Conservation (phyloP, 1,140 invertebrate species). For the Cydia amplana region DNA sequence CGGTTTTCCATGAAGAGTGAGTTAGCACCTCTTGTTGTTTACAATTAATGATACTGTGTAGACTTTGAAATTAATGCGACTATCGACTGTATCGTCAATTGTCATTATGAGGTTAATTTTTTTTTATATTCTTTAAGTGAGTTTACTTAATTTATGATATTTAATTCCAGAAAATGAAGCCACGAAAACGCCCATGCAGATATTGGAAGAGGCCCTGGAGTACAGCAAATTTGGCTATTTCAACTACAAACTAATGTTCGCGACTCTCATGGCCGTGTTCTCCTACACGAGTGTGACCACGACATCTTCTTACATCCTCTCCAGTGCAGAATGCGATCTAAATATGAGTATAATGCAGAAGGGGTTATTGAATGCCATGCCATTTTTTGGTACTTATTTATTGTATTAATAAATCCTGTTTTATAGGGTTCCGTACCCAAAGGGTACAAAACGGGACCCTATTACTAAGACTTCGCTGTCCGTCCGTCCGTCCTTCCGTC, state of each 20-base stretch:
- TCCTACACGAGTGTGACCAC: slow-evolving; percentile 81
- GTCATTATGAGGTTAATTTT: too few relatives aligned
- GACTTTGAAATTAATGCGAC: too few relatives aligned
- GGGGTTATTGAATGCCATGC: slow-evolving; percentile 82
- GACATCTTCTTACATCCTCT: slow-evolving; percentile 83
- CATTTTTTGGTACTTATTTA: slow-evolving; percentile 80
- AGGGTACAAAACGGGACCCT: too few relatives aligned
- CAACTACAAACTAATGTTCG: slow-evolving; percentile 80
- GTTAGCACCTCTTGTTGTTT: too few relatives aligned
- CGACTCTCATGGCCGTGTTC: slow-evolving; percentile 80
- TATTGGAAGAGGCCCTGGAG: slow-evolving; percentile 77
- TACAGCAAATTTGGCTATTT: slow-evolving; percentile 82
- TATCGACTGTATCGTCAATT: too few relatives aligned
- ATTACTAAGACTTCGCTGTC: too few relatives aligned
- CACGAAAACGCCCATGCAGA: slow-evolving; percentile 45
- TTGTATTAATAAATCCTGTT: slow-evolving; percentile 28
- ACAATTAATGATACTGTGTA: too few relatives aligned
- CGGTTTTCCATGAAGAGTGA: too few relatives aligned
- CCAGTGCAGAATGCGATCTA: slow-evolving; percentile 84
- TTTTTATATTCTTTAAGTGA: too few relatives aligned
- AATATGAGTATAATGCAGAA: slow-evolving; percentile 81
- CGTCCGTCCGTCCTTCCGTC: too few relatives aligned
- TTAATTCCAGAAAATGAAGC: slow-evolving; percentile 10
- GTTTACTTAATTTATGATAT: neutral
- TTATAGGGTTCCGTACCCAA: too few relatives aligned